Conservation (phyloP, 2,888 invertebrate genomes). For the Limenitis camilla region DNA sequence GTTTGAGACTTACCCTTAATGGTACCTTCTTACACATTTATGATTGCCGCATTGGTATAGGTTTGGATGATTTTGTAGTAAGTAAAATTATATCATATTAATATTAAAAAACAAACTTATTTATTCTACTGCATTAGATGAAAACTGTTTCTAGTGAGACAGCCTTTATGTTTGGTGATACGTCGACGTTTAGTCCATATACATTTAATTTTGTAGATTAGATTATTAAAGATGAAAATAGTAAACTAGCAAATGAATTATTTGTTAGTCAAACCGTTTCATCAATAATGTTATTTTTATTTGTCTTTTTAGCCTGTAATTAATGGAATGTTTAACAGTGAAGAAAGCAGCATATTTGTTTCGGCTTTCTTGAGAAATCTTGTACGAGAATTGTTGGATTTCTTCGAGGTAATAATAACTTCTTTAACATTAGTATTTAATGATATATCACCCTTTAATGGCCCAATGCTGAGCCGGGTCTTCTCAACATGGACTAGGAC, state of each 20-base stretch:
- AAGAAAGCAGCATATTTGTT: constrained; percentile 38
- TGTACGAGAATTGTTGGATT: constrained; percentile 39
- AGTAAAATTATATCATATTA: neutral
- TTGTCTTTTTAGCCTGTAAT: constrained; percentile 41
- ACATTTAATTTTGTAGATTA: neutral
- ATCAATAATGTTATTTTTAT: neutral
- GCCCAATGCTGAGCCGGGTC: too few relatives aligned
- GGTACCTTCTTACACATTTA: constrained; percentile 30
- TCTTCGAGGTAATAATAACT: constrained; percentile 36
- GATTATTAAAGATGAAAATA: too few relatives aligned
- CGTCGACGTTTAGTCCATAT: neutral
- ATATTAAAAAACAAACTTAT: neutral
- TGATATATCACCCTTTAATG: too few relatives aligned
- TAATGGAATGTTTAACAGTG: constrained; percentile 44
- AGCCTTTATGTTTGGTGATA: neutral
- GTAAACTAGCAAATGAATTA: neutral
- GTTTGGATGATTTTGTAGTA: constrained; percentile 37
- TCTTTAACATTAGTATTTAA: neutral
- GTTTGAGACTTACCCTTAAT: constrained; percentile 21
- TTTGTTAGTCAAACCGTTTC: neutral
- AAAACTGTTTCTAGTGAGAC: neutral
- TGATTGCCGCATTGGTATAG: constrained; percentile 29
- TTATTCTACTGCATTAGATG: neutral
- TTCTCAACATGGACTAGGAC: too few relatives aligned
- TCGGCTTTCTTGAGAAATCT: constrained; percentile 42